phyloP scores from a whole-genome alignment of 1,140 invertebrate genomes.

The Oedothorax gibbosus region DNA sequence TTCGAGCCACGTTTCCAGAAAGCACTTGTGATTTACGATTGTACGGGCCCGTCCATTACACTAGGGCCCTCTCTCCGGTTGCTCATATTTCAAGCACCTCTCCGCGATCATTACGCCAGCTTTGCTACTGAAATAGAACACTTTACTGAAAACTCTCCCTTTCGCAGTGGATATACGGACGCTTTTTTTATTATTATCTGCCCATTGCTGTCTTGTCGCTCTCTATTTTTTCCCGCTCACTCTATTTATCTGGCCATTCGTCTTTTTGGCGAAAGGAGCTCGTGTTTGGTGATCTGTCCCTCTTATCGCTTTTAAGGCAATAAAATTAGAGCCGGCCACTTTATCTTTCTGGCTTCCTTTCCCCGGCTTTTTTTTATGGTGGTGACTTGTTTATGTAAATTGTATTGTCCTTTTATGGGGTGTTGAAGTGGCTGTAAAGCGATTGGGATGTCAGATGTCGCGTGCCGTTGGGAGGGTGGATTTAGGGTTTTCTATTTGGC shows the following conservation, averaged over 20 bases:
- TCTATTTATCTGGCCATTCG: conserved; percentile 57
- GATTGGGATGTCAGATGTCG: not conserved
- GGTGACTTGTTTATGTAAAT: conserved; percentile 44
- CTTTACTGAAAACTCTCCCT: conserved; percentile 41
- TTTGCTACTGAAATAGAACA: conserved; percentile 60
- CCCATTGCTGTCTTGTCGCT: conserved; percentile 52
- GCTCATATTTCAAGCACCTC: conserved; percentile 60
- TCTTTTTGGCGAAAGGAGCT: conserved; percentile 53
- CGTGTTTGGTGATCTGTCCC: conserved; percentile 51
- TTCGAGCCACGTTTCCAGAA: conserved; percentile 56
- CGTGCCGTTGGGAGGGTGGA: not conserved
- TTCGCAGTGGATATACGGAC: conserved; percentile 6
- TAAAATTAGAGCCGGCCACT: conserved; percentile 57
- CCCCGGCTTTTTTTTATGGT: conserved; percentile 17
- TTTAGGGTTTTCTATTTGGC: not conserved
- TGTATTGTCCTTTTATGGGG: not conserved
- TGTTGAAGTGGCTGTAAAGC: conserved; percentile 1
- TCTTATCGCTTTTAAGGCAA: conserved; percentile 57
- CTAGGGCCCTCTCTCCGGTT: conserved; percentile 27
- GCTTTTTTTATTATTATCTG: conserved; percentile 53
- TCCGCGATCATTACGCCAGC: conserved; percentile 56
- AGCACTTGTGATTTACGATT: conserved; percentile 60
- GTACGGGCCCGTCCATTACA: conserved; percentile 47
- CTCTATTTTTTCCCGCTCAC: conserved; percentile 38
- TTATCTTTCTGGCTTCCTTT: conserved; percentile 40